Evolutionary conservation across 2,113 vertebrate genomes (phyloP).

Genomic region (Polypterus senegalus): DNA sequence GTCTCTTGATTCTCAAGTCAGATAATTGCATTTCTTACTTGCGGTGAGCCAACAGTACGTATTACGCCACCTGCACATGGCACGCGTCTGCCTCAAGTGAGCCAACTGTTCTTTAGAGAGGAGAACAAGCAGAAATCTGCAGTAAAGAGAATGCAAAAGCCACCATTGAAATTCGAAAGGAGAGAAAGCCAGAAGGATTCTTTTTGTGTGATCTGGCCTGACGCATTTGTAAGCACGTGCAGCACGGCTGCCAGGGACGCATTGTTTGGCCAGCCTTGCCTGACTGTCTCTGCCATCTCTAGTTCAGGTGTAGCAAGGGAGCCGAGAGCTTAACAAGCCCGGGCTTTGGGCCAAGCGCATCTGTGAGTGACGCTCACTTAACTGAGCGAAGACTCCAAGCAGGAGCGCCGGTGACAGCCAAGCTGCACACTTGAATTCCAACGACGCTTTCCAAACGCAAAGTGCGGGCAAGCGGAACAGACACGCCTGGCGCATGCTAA

Average conservation of each 20-base stretch:
- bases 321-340: slow-evolving; percentile 33
- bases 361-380: slow-evolving; percentile 48
- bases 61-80: too few relatives aligned
- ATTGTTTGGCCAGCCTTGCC: slow-evolving; percentile 22
- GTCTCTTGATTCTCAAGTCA: too few relatives aligned
- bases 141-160: too few relatives aligned
- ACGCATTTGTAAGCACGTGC: too few relatives aligned
- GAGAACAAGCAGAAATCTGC: too few relatives aligned
- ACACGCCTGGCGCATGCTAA: slow-evolving; percentile 38
- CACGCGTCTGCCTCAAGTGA: too few relatives aligned
- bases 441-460: slow-evolving; percentile 36
- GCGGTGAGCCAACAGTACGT: too few relatives aligned
- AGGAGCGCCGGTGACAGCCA: slow-evolving; percentile 40
- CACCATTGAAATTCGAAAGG: too few relatives aligned
- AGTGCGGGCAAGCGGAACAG: slow-evolving; percentile 48
- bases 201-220: too few relatives aligned
- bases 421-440: slow-evolving; percentile 40
- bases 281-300: slow-evolving; percentile 41
- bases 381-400: slow-evolving; percentile 48
- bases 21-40: too few relatives aligned
- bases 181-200: too few relatives aligned
- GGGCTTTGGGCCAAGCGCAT: slow-evolving; percentile 42
- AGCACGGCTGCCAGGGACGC: too few relatives aligned
- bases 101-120: neutral
- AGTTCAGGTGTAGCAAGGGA: slow-evolving; percentile 44